Percentiles rank a stretch among this genome's conserved stretches.
Conservation (phyloP, 2,113 vertebrate genomes). For the Glaucomys volans region DNA sequence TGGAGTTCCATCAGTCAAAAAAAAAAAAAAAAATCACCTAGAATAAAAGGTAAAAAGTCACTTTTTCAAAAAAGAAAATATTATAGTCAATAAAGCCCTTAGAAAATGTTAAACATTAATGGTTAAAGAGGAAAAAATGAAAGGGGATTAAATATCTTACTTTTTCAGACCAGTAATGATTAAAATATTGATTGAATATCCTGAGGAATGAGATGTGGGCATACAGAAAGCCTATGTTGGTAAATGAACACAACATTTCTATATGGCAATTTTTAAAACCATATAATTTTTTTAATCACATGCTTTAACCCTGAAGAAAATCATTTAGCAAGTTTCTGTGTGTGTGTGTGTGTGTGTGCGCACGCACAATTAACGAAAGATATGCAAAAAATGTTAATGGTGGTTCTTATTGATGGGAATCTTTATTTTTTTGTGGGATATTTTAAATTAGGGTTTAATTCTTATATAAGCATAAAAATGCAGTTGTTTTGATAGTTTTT, state of each 20-base stretch:
- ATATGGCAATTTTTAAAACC: not conserved
- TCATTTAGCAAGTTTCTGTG: not conserved
- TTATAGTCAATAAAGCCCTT: not conserved
- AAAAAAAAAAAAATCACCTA: not conserved
- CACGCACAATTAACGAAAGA: not conserved
- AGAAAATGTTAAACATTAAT: not conserved
- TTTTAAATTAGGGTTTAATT: not conserved
- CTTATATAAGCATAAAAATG: not conserved
- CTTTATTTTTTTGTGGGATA: not conserved
- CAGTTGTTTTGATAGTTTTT: not conserved
- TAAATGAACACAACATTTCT: not conserved
- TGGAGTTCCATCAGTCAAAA: not conserved
- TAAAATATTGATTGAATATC: not conserved
- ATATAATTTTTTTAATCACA: not conserved
- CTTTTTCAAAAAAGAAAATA: not conserved
- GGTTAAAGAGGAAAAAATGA: not conserved
- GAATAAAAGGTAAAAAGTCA: not conserved
- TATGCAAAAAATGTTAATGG: not conserved
- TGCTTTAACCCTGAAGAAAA: conserved; percentile 42
- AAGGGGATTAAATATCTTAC: conserved; percentile 28
- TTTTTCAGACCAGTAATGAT: not conserved
- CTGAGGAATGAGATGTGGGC: not conserved
- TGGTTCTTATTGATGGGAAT: not conserved
- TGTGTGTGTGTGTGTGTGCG: not conserved
- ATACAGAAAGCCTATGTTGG: not conserved